Base-by-base conservation (phyloP, 1,140 invertebrate genomes). In the Lepidurus couesii region DNA sequence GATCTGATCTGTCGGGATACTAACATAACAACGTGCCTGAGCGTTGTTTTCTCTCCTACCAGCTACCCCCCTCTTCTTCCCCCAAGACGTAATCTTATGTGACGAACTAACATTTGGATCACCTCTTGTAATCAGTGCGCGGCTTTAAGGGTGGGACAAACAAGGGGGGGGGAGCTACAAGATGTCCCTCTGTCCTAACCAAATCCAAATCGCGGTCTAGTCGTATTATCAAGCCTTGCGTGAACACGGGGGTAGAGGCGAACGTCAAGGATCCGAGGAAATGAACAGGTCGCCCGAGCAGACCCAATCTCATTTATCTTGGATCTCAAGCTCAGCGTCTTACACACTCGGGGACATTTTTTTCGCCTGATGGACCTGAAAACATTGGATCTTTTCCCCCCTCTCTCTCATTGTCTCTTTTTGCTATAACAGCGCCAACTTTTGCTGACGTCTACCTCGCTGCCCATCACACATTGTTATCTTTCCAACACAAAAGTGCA, bases 401-500 rank as follows among this genome's bases (percentile, higher is more conserved):
- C 53, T 65, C 53, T n/a, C 21, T 21, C 16, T 65, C 53, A 7
- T 16, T 16, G 16, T 65, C 21, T 65, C 21, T 9, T 65, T 65
- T 21, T 65, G 53, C 53, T 65, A 65, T 21, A 65, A 65, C 53
- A 65, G 53, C 53, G 53, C 53, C 53, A 65, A 65, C 16, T 65
- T 65, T 65, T 65, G 53, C 53, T 65, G 53, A 65, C 53, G 53
- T 65, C 21, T 21, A 21, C 53, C 53, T 65, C 53, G 53, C 53
- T 65, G 53, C 53, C 53, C 53, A 65, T 65, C 53, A 65, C 53
- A 21, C 53, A 34, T 34, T 65, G 53, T 65, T 65, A 65, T 65
- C 53, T 65, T 65, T 65, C 53, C 21, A 65, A 65, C 21, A 21
- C 53, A 65, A 65, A 65, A 65, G 53, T n/a, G 6, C 13, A 13